A percentile compares a stretch with the other conserved stretches of the same genome.
These are phyloP conservation scores for Torymus tubicola DNA, from an alignment of 2,888 invertebrate species.

Conservation along the genomic window DNA sequence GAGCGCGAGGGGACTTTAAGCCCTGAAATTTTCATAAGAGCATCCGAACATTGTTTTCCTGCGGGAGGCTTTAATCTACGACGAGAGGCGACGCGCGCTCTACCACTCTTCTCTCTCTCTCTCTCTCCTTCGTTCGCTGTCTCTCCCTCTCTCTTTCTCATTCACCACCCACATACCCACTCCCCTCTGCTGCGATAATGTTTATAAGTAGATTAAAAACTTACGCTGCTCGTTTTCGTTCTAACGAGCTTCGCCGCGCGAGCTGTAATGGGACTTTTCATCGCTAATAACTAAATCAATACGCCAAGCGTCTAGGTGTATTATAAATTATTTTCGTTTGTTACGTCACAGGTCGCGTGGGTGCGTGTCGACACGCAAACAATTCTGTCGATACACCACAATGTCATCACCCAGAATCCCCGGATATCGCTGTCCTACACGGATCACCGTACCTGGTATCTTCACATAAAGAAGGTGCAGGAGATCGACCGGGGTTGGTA, in stretches of 20 bases:
- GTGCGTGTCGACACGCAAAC: constrained; percentile 95
- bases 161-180: neutral
- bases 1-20: constrained; percentile 1
- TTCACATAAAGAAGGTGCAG: constrained; percentile 92
- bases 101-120: neutral
- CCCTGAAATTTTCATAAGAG: constrained; percentile 54
- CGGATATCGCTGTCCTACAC: constrained; percentile 91
- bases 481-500: constrained; percentile 94
- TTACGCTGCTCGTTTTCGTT: too few species aligned
- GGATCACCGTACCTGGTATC: constrained; percentile 94
- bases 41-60: neutral
- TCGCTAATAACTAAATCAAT: too few species aligned
- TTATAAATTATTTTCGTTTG: neutral
- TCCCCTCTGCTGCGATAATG: too few species aligned
- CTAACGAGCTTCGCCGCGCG: too few species aligned
- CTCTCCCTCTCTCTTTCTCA: neutral
- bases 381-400: constrained; percentile 93
- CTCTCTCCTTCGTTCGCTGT: neutral
- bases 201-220: too few species aligned
- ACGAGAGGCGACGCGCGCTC: neutral
- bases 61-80: too few species aligned
- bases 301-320: too few species aligned
- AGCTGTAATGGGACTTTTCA: too few species aligned
- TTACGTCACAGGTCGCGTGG: constrained; percentile 87
- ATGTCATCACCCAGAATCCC: constrained; percentile 93